These are phyloP conservation scores for Paracyclopina nana DNA, from an alignment of 1,140 invertebrate species.

Conservation along the genomic window DNA sequence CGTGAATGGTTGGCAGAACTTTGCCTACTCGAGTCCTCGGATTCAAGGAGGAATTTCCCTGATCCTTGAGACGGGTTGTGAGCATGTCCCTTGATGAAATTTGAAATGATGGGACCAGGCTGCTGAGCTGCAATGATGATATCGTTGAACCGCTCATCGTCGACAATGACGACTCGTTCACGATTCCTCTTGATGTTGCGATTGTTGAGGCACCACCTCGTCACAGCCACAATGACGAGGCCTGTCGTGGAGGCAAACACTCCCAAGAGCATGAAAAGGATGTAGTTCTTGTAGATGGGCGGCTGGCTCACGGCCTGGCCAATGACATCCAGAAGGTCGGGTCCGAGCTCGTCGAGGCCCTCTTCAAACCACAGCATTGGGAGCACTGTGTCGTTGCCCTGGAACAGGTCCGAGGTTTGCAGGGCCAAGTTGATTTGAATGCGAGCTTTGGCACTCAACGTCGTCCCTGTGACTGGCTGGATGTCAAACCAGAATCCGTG, in stretches of 20 bases:
- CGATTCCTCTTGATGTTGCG: too few species aligned
- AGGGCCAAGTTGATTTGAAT: conserved; percentile 10
- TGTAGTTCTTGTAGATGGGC: neutral
- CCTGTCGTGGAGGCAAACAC: neutral
- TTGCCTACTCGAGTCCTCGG: too few species aligned
- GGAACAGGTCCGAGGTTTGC: neutral
- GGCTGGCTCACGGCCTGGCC: neutral
- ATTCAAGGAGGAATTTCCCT: too few species aligned
- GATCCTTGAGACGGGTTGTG: too few species aligned
- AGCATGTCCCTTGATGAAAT: too few species aligned
- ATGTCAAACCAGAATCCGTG: conserved; percentile 12
- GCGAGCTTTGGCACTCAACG: conserved; percentile 6
- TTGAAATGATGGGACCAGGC: too few species aligned
- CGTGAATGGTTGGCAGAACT: too few species aligned
- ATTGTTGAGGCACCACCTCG: neutral
- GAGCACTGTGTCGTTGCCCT: conserved; percentile 3
- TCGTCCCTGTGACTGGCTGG: conserved; percentile 9
- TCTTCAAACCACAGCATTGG: conserved; percentile 12
- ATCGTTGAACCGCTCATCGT: too few species aligned
- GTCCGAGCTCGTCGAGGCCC: conserved; percentile 11
- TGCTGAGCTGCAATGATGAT: too few species aligned
- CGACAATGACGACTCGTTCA: too few species aligned
- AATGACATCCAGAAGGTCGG: neutral
- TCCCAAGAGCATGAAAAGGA: neutral
- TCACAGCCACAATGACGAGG: neutral